Base-by-base conservation (phyloP, 2,888 invertebrate species). In the Lasioglossum zephyrum region DNA sequence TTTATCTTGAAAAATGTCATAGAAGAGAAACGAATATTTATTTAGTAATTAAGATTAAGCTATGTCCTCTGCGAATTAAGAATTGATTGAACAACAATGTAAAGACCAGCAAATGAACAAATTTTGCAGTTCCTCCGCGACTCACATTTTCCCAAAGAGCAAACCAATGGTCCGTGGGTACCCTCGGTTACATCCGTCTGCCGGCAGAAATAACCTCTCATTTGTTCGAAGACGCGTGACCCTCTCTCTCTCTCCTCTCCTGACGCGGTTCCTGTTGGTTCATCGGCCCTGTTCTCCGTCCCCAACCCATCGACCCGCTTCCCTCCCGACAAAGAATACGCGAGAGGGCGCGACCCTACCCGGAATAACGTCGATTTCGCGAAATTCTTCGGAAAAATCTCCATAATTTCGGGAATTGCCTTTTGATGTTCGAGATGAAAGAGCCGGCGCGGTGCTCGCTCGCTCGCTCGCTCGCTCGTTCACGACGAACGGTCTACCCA, bases 381-480 rank as follows among this genome's bases (percentile, higher is more conserved):
- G 88, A 89, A 92, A 93, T 93, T 93, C 92, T 91, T 92, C 87
- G 91, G 89, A 90, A 93, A 93, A 94, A 95, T 95, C 92, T 93
- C 94, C 95, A 95, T 95, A 95, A 95, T 94, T 95, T 93, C 89
- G 90, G 90, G 90, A 94, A 94, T 94, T 95, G 93, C 91, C 93
- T 94, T 95, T 95, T 94, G 94, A 94, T 94, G 94, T 94, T 89
- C 86, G 89, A 93, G 94, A 94, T 95, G 94, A 95, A 95, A 95
- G 94, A 90, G 91, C 91, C 84, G 53, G 53, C 3, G 22, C 53
- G 53, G n/a, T 53, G n/a, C 53, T 53, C 22, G 53, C 22, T 22
- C 53, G 49, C 49, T 49, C 49, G 8, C 49, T 49, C 18, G 49
- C 22, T 53, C 22, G 49, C 8, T 53, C 8, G 22, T 22, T 53